Evolutionary conservation across 1,140 invertebrate species (phyloP).

Genomic region (Forficula auricularia): DNA sequence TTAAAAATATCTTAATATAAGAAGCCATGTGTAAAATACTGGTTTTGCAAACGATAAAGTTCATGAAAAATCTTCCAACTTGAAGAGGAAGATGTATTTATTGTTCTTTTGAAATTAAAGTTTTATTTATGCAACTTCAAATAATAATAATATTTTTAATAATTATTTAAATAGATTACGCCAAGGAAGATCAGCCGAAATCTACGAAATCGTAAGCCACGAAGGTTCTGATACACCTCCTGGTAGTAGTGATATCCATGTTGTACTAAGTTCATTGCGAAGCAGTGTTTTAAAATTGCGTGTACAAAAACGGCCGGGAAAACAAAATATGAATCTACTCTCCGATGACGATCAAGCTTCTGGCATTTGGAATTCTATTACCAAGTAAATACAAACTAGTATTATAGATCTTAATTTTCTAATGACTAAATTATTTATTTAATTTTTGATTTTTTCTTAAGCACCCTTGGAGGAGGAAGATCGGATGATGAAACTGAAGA

Average conservation of each 20-base stretch:
- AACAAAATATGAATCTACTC: slow-evolving; percentile 65
- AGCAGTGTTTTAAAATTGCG: slow-evolving; percentile 81
- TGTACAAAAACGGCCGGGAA: slow-evolving; percentile 79
- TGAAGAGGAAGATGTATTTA: too few species aligned
- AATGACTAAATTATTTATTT: slow-evolving; percentile 2
- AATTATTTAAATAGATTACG: slow-evolving; percentile 32
- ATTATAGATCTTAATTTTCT: slow-evolving; percentile 8
- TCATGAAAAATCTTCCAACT: too few species aligned
- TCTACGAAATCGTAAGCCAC: slow-evolving; percentile 74
- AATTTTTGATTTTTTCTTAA: neutral
- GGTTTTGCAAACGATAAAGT: too few species aligned
- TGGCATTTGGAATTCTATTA: slow-evolving; percentile 87
- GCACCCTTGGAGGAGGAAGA: neutral
- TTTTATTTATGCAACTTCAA: too few species aligned
- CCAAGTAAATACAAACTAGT: slow-evolving; percentile 51
- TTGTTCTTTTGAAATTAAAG: too few species aligned
- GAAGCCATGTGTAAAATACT: too few species aligned
- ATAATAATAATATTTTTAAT: too few species aligned
- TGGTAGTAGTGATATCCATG: slow-evolving; percentile 53
- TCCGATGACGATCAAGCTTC: slow-evolving; percentile 55
- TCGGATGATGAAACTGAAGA: slow-evolving; percentile 53
- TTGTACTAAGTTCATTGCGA: slow-evolving; percentile 72
- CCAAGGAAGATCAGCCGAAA: slow-evolving; percentile 82
- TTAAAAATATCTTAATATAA: too few species aligned
- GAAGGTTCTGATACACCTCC: slow-evolving; percentile 53